Conservation (phyloP, 1,140 invertebrate species). For the Ectropis grisescens region DNA sequence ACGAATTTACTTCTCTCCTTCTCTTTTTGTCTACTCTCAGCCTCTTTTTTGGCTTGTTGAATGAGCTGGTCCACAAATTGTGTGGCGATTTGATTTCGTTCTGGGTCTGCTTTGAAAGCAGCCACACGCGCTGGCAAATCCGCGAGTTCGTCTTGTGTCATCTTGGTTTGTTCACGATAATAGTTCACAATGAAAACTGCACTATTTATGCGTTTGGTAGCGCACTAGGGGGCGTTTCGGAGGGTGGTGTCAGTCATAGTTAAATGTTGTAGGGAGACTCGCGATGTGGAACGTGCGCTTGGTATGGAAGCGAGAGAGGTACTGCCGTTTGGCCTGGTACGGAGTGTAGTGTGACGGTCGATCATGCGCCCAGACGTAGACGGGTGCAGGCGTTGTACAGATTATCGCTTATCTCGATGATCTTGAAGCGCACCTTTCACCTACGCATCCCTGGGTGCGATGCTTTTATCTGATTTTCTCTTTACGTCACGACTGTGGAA, state of each 20-base stretch:
- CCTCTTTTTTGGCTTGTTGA: slow-evolving; percentile 61
- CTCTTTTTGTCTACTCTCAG: slow-evolving; percentile 64
- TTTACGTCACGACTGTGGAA: too few relatives aligned
- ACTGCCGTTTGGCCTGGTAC: slow-evolving; percentile 25
- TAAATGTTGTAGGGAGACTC: slow-evolving; percentile 3
- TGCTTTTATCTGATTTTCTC: too few relatives aligned
- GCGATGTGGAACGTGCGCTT: slow-evolving; percentile 17
- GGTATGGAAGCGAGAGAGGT: slow-evolving; percentile 21
- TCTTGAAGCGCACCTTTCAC: too few relatives aligned
- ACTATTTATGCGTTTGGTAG: slow-evolving; percentile 4
- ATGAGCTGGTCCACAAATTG: slow-evolving; percentile 67
- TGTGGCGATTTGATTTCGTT: slow-evolving; percentile 55
- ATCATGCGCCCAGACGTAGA: slow-evolving; percentile 48
- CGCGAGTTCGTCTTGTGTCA: slow-evolving; percentile 48
- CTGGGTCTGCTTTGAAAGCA: slow-evolving; percentile 61
- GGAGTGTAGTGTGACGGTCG: slow-evolving; percentile 19
- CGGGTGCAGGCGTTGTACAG: slow-evolving; percentile 9
- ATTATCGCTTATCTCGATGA: slow-evolving; percentile 38
- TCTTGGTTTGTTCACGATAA: slow-evolving; percentile 15
- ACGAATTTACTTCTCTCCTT: slow-evolving; percentile 67
- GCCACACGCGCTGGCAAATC: slow-evolving; percentile 47
- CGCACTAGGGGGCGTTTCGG: background rate
- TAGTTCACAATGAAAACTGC: background rate
- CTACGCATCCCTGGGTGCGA: too few relatives aligned
- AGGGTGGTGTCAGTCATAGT: slow-evolving; percentile 37